Base-by-base conservation (phyloP, 2,888 invertebrate species). In the Nomada hirtipes region DNA sequence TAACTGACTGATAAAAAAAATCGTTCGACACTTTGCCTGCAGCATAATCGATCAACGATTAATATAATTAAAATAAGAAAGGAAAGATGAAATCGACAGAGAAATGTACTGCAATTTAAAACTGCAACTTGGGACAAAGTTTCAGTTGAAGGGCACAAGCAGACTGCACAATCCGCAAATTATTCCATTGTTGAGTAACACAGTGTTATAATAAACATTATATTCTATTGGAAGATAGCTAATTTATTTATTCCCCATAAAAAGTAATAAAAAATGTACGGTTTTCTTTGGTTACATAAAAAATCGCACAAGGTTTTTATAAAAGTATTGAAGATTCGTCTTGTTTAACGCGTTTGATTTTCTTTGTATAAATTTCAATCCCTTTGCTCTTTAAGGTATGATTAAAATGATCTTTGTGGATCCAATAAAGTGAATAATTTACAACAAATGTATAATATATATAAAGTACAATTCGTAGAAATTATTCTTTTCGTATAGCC, bases 181-280 rank as follows among this genome's bases (percentile, higher is more conserved):
- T 89, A 87, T 89, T 89, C 82, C 79, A 88, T 91, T 89, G 88
- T 89, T 91, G 88, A 88, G 81, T 90, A 85, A 90, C 90, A 91
- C 90, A 89, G 89, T 89, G 90, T 91, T 91, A 86, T 88, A 91
- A 92, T 90, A 91, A 92, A 92, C 86, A 90, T 86, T 91, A 89
- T 89, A 90, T 91, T 90, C 90, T 90, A 90, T 89, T 89, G 86
- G 82, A 88, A 83, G 60, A 42, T 69, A 60, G 78, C 44, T 67
- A 71, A 67, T 52, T 71, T 60, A 73, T 83, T 73, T 77, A 82
- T 73, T 77, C 70, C 50, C 53, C 53, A 13, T 59, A 76, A 4
- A 29, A 63, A 26, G 2, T 59, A 23, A 23, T 47, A 23, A 29
- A 29, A 18, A n/a, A 68, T 13, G 52, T 60, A 36, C 26, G 11